These are phyloP conservation scores for Mesorhabditis sp. DNA, from an alignment of 2,888 invertebrate genomes.

Conservation along the genomic window DNA sequence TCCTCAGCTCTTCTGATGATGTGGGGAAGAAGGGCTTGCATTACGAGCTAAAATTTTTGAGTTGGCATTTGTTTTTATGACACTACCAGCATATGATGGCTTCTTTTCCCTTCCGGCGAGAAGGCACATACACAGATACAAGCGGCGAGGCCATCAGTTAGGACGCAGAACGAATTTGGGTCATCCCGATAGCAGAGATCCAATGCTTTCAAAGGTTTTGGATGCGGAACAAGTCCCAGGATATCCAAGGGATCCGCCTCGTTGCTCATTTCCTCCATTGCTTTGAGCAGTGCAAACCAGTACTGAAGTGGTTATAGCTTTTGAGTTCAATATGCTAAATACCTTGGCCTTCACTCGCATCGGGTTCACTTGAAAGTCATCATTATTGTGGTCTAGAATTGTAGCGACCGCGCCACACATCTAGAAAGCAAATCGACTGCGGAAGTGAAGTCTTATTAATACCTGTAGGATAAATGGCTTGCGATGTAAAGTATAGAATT, in stretches of 20 bases:
- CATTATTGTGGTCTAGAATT: slow-evolving; percentile 74
- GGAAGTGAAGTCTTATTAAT: slow-evolving; percentile 47
- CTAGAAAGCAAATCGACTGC: slow-evolving; percentile 52
- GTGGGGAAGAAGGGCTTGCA: slow-evolving; percentile 92
- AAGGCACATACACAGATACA: slow-evolving; percentile 98
- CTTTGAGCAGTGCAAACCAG: slow-evolving; percentile 85
- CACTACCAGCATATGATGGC: slow-evolving; percentile 63
- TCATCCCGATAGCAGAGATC: slow-evolving; percentile 99
- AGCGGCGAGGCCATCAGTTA: slow-evolving; percentile 88
- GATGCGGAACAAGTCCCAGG: slow-evolving; percentile 50
- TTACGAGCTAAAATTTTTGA: slow-evolving; percentile 60
- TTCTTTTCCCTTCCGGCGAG: slow-evolving; percentile 81
- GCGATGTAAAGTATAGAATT: slow-evolving; percentile 93
- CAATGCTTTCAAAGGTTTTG: slow-evolving; percentile 65
- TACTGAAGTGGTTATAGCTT: slow-evolving; percentile 16
- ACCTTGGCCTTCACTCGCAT: slow-evolving; percentile 71
- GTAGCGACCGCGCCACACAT: slow-evolving; percentile 98
- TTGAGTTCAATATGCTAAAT: neutral
- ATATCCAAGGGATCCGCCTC: slow-evolving; percentile 87
- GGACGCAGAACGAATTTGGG: slow-evolving; percentile 88
- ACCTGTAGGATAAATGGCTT: slow-evolving; percentile 90
- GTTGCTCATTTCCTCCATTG: slow-evolving; percentile 67
- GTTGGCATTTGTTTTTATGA: neutral
- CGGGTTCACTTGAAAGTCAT: slow-evolving; percentile 78
- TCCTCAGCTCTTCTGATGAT: slow-evolving; percentile 88